Conservation (phyloP, 2,888 invertebrate species). For the Sarcophaga caerulescens region DNA sequence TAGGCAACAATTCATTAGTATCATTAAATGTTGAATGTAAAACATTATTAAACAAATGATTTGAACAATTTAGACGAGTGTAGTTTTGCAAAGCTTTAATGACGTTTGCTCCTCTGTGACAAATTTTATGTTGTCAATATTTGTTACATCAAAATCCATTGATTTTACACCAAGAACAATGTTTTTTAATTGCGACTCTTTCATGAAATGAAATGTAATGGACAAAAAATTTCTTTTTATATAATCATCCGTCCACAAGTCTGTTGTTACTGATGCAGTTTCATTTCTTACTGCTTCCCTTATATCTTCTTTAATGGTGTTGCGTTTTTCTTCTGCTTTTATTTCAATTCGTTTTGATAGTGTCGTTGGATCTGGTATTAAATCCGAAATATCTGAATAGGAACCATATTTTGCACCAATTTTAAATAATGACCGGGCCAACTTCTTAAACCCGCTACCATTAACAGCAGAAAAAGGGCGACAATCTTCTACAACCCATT, state of each 20-base stretch:
- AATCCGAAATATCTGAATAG: background rate
- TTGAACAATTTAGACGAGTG: no score
- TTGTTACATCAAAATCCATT: no score
- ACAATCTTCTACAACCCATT: constrained; percentile 43
- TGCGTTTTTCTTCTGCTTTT: no score
- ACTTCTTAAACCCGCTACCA: constrained; percentile 15
- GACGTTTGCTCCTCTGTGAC: no score
- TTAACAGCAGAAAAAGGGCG: constrained; percentile 25
- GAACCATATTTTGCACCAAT: constrained; percentile 15
- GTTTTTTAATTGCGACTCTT: background rate
- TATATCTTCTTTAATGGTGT: constrained; percentile 9
- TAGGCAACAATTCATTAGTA: no score
- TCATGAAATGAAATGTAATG: constrained; percentile 30
- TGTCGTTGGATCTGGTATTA: constrained; percentile 30
- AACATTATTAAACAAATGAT: no score
- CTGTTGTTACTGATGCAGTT: constrained; percentile 31
- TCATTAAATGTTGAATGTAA: no score
- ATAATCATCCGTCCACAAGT: constrained; percentile 11
- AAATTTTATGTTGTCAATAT: no score
- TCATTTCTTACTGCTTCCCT: constrained; percentile 20
- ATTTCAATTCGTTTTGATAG: constrained; percentile 28
- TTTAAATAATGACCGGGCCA: constrained; percentile 2
- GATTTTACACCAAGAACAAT: no score
- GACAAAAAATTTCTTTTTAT: constrained; percentile 6
- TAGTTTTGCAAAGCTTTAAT: no score